Base-by-base conservation (phyloP, 2,888 invertebrate species). In the Anthoptus insignis region DNA sequence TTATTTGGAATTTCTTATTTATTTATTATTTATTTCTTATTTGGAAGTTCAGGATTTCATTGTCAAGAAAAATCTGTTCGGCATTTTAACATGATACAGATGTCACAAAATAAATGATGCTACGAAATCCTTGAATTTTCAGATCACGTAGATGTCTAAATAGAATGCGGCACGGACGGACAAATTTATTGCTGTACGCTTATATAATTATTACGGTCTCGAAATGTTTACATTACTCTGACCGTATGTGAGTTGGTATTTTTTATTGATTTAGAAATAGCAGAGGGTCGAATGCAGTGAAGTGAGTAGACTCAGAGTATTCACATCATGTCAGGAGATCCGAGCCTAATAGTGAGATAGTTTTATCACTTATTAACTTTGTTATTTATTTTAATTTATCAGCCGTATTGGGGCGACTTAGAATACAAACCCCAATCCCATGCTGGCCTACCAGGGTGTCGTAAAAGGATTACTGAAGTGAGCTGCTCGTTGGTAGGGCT, bases 71-170 rank as follows among this genome's bases (percentile, higher is more conserved):
- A 39, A 14, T 16, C 14, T 39, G 2, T 39, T 39, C n/a, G 34
- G 34, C 14, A 39, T 8, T 7, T 16, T 13, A 13, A 34, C 34
- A 34, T 6, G 39, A 37, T 21, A 39, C 54, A 42, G 16, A 27
- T 56, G 27, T 27, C 39, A 13, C 39, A 27, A 21, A 45, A 45
- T 21, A 13, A 39, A 39, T 39, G 11, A 16, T 27, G 24, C 22
- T 37, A n/a, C 11, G 27, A 42, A 42, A 42, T 56, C 42, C 56
- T 42, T 56, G 56, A 56, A 56, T 56, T 56, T 56, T 56, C 39
- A 42, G 56, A 24, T 56, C 56, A 27, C 42, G 27, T 24, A 24
- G 6, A 13, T 21, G 56, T 56, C 42, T 39, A 56, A 56, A 56
- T 56, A 56, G 45, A 56, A 27, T 13, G 42, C 39, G 42, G 42